Base-by-base conservation (phyloP, 2,113 vertebrate species). In the Neopipo cinnamomea region DNA sequence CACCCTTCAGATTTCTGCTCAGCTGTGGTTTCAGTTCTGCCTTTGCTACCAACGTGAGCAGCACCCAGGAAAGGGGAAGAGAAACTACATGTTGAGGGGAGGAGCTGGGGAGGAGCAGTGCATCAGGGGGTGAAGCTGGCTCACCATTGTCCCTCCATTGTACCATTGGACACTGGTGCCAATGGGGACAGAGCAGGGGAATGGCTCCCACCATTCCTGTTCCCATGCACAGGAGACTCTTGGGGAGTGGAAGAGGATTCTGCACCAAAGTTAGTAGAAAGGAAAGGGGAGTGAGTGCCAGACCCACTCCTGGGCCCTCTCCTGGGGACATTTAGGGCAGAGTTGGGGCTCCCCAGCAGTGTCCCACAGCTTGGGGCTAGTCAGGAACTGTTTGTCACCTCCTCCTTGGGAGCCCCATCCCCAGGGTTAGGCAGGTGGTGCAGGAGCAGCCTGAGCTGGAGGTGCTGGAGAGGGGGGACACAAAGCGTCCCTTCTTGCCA, bases 41-140 rank as follows among this genome's bases (percentile, higher is more conserved):
- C 65, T 67, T 46, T 0, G 0, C 16, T 12, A 8, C 14, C 31
- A 30, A 0, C 0, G 2, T 7, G 5, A 27, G 20, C 25, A 44
- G 3, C 18, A 28, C 3, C 5, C 33, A 30, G 6, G 22, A 70
- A 27, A 73, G 83, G 59, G 47, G 73, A 84, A 84, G 55, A 70
- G 67, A 70, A 63, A 79, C n/a, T 78, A 30, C 24, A 7, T 15
- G 27, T 58, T 35, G 58, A 72, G 4, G 46, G 59, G 35, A 67
- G 46, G 35, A 81, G 25, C 7, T 2, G 0, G 28, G 42, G 27
- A 83, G 35, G 41, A 77, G 59, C 14, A 59, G n/a, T n/a, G 2
- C 2, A 22, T 1, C 17, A 11, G 47, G 27, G 61, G 27, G 11
- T 21, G 42, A 68, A 23, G 9, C 10, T 11, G 6, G 23, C 49